phyloP scores from a whole-genome alignment of 1,140 invertebrate genomes.

The Archivesica marissinica region DNA sequence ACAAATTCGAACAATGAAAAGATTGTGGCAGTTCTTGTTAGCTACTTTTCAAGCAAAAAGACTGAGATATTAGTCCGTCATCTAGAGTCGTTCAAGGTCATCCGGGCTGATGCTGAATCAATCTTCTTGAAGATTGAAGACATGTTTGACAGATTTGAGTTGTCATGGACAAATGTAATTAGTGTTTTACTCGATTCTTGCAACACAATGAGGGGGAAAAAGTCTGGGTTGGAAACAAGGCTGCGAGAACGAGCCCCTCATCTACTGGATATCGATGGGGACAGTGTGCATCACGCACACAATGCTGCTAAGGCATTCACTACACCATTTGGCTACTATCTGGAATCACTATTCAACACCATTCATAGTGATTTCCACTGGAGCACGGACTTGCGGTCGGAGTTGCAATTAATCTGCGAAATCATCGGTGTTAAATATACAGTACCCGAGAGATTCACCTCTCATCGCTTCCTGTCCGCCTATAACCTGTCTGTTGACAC shows the following conservation, averaged over 20 bases:
- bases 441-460: too few species aligned
- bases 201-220: constrained; percentile 38
- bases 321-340: too few species aligned
- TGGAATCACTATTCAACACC: too few species aligned
- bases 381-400: too few species aligned
- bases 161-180: constrained; percentile 26
- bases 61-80: constrained; percentile 13
- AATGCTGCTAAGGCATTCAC: constrained; percentile 37
- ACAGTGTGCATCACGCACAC: constrained; percentile 48
- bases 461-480: too few species aligned
- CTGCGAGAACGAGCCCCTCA: constrained; percentile 16
- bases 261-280: constrained; percentile 47
- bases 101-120: constrained; percentile 13
- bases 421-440: too few species aligned
- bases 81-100: constrained; percentile 35
- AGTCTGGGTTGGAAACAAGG: constrained; percentile 12
- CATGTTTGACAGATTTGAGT: constrained; percentile 12
- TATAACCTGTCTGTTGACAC: too few species aligned
- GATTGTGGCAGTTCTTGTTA: constrained; percentile 50
- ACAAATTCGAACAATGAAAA: constrained; percentile 63
- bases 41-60: constrained; percentile 49
- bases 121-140: constrained; percentile 22
- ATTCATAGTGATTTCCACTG: too few species aligned
- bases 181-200: constrained; percentile 43
- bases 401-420: too few species aligned